Base-by-base conservation (phyloP, 2,113 vertebrate species). In the Vulpes ferrilata region DNA sequence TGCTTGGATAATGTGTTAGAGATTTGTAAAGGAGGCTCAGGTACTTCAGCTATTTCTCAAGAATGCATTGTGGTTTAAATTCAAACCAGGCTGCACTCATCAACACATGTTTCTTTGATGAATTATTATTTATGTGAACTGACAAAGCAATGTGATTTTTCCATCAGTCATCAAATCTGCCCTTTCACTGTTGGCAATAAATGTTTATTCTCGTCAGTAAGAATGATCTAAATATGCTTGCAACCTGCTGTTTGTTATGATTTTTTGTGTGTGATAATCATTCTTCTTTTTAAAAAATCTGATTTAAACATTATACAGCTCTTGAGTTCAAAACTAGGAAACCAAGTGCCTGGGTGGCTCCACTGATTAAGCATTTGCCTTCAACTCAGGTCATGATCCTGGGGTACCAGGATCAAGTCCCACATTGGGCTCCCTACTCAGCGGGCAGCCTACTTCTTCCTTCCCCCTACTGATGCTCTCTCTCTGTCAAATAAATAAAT, bases 121-220 rank as follows among this genome's bases (percentile, higher is more conserved):
- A 98, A 97, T 98, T 98, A 96, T 98, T 98, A 96, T 98, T 98
- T 98, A 83, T 83, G 53, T 95, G 98, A 98, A 94, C 93, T 96
- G 97, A 97, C 96, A 98, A 97, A 98, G 85, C 48, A 92, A 43
- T 96, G n/a, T 89, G 67, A 93, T 97, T 98, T 96, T 98, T 97
- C 91, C 97, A 9, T 59, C 92, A 94, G 67, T 96, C 27, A 3
- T 80, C 15, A n/a, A 98, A 98, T 97, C 83, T 88, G 88, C 79
- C 5, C 27, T 97, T 98, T 97, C 97, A 94, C 92, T 86, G 43
- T 92, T 90, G 73, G 93, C 96, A 97, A 93, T 96, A 96, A 96
- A 92, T 97, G 73, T 96, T 96, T 90, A 96, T 96, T 97, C 57
- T 95, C 71, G 71, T 96, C 76, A 93, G 62, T 82, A 96, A 96